Evolutionary conservation across 92 coral and sea anemone species (phyloP), one percentile per base, ranked within the genome.

Genomic region (Phymanthus crucifer): DNA sequence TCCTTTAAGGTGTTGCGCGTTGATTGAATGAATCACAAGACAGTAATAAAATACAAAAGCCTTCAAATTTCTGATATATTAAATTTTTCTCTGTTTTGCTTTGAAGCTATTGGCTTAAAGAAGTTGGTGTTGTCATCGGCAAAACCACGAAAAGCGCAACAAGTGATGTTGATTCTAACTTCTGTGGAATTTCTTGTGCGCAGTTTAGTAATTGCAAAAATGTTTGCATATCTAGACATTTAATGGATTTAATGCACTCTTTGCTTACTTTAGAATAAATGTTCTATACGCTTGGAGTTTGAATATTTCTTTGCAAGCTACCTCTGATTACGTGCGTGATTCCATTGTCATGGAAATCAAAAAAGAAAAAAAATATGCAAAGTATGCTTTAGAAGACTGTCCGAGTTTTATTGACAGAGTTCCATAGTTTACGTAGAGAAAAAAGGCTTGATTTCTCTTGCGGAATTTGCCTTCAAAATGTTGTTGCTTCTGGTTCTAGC

Each of bases 151-250:
- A 61, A 61, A 61, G 29, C 0, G 35, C 23, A 9, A 61, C 11
- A n/a, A 71, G 33, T 71, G 3, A 19, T 71, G 75, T 71, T 71
- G 56, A 19, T 77, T 77, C 35, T 77, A 64, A 77, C 81, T 64
- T 64, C 81, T 11, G 27, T 50, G 81, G 81, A 61, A 77, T 77
- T 77, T 75, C 57, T 27, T 77, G 34, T 52, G 26, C 29, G 32
- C 7, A 61, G 68, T 24, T 61, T 27, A 61, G 35, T n/a, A 36
- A 13, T 32, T 54, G 48, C 40, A 14, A 19, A 52, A 61, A 23
- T 58, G 65, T 73, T 16, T 70, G 66, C 45, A 74, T 87, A 81
- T 83, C 84, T 83, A 83, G 83, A 83, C 84, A 32, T 64, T 56
- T 31, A 80, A 35, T 52, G 27, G 38, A 43, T 71, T 86, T 82